phyloP scores from a whole-genome alignment of 2,888 invertebrate genomes.

The Geotrupes spiniger region DNA sequence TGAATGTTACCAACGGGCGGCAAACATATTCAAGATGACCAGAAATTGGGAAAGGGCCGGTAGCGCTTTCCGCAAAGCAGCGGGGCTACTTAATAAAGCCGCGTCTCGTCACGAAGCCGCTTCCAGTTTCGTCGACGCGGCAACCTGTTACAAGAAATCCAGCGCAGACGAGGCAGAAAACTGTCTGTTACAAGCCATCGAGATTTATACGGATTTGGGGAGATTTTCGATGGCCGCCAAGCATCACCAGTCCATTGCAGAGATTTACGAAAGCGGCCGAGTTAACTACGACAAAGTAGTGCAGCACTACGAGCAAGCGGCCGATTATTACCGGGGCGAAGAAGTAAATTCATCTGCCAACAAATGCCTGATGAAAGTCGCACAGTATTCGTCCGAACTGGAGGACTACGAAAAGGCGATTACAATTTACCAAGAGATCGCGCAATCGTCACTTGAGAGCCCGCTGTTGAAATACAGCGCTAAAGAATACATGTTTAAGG shows the following conservation, averaged over 20 bases:
- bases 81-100: conserved; percentile 76
- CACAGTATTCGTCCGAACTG: conserved; percentile 89
- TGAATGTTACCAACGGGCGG: conserved; percentile 90
- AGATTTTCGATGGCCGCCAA: conserved; percentile 95
- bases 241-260: conserved; percentile 93
- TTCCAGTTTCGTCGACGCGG: conserved; percentile 88
- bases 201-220: conserved; percentile 97
- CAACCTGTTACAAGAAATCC: conserved; percentile 88
- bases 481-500: conserved; percentile 93
- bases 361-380: conserved; percentile 94
- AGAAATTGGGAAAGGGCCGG: conserved; percentile 96
- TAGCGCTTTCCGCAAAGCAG: conserved; percentile 86
- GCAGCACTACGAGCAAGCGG: conserved; percentile 92
- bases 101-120: conserved; percentile 92
- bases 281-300: conserved; percentile 82
- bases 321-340: conserved; percentile 91
- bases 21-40: conserved; percentile 95
- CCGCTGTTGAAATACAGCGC: conserved; percentile 93
- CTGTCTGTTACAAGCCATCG: conserved; percentile 85
- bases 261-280: conserved; percentile 88
- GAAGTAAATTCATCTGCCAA: conserved; percentile 95
- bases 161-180: conserved; percentile 81
- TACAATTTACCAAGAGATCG: conserved; percentile 92
- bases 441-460: conserved; percentile 84
- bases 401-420: conserved; percentile 95